Evolutionary conservation across 35 echinoderm and acorn worm genomes (phyloP).

Genomic region (Lytechinus variegatus): DNA sequence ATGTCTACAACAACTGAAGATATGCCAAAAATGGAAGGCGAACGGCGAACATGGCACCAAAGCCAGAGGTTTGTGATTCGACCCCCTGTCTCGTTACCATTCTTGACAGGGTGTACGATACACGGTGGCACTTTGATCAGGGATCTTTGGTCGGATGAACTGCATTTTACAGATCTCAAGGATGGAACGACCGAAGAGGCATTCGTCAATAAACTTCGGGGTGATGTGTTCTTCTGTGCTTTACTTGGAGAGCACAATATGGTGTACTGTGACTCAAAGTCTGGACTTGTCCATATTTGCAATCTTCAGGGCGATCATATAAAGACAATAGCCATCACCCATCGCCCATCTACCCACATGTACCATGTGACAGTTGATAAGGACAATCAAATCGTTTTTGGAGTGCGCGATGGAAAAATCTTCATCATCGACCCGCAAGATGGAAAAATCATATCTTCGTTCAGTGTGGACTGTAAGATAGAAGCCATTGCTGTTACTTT

Average conservation of each 20-base stretch:
- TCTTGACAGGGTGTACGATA: slow-evolving; percentile 13
- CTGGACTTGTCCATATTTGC: slow-evolving; percentile 31
- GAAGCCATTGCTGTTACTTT: neutral
- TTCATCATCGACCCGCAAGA: slow-evolving; percentile 43
- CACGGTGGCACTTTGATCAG: neutral
- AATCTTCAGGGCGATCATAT: neutral
- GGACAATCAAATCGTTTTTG: neutral
- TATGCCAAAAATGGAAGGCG: neutral
- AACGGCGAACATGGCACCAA: neutral
- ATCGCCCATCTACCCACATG: slow-evolving; percentile 38
- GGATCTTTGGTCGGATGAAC: slow-evolving; percentile 28
- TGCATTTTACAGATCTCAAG: slow-evolving; percentile 27
- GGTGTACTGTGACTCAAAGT: slow-evolving; percentile 42
- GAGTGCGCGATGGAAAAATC: slow-evolving; percentile 41
- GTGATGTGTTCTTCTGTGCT: slow-evolving; percentile 26
- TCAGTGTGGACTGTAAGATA: slow-evolving; percentile 43
- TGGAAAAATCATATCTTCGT: neutral
- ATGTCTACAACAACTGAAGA: neutral
- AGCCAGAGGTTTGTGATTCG: neutral
- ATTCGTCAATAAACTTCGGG: neutral
- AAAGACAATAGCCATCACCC: slow-evolving; percentile 5
- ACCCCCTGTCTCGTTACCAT: slow-evolving; percentile 22
- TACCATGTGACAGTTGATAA: slow-evolving; percentile 23
- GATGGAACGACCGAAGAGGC: slow-evolving; percentile 24
- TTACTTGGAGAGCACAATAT: neutral